Base-by-base conservation (phyloP, 2,888 invertebrate species). In the Campoletis raptor region DNA sequence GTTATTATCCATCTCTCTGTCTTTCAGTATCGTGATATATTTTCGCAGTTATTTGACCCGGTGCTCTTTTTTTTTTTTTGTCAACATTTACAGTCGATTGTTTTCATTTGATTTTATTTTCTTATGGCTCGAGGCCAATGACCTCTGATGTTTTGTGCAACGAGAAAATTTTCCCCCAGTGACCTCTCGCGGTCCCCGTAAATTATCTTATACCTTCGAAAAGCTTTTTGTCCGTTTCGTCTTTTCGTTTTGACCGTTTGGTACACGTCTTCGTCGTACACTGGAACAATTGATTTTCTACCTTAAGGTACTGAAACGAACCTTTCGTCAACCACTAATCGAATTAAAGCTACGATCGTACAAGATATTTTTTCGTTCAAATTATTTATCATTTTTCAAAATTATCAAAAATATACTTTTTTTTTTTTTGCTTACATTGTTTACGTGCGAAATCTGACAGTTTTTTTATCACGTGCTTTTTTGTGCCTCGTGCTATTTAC, bases 261-360 rank as follows among this genome's bases (percentile, higher is more conserved):
- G 36, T 15, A 42, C 2, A 70, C 30, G 30, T 54, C 21, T 40
- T 21, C 42, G 24, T 40, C 57, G 57, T 40, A 57, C n/a, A 36
- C 21, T 52, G 74, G 57, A 74, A 74, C 57, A 61, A 74, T 74
- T 42, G 57, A 74, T 74, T 74, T 74, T 61, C 57, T 2, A 15
- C 48, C 48, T 21, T 12, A 45, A 54, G 72, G 54, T 54, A 72
- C 57, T 30, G 15, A 15, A 61, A 61, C 6, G 30, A 61, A 61
- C 6, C 15, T 61, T 61, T 30, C 15, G 12, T 61, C 61, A 30
- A 61, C 30, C 15, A 61, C 30, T 4, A 5, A 61, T 61, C 1
- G 4, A 30, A 30, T 0, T 5, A 30, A 57, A 57, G 18, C n/a
- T 30, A 0, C 3, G 4, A 12, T 24, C 12, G 15, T 30, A 30